A percentile compares a stretch with the other conserved stretches of the same genome.
phyloP scores from a whole-genome alignment of 2,797 vertebrate genomes.

The Tiaroga cobitis region DNA sequence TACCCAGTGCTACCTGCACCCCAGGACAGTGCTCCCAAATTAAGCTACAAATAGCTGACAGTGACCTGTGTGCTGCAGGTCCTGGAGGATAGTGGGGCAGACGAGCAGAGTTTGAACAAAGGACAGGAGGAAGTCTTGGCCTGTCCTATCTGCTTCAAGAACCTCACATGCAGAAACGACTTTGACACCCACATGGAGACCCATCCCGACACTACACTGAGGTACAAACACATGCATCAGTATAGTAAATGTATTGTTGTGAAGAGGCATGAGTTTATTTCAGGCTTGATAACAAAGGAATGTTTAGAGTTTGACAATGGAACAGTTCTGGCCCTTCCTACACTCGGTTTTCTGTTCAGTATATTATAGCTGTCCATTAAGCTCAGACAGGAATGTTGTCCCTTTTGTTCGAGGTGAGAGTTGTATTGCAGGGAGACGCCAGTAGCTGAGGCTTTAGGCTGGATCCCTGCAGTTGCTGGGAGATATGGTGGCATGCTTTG shows the following conservation, averaged over 20 bases:
- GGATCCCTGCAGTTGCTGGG: constrained; percentile 59
- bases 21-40: not conserved
- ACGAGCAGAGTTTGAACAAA: constrained; percentile 73
- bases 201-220: constrained; percentile 90
- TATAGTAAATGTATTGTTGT: not conserved
- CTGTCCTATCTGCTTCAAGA: constrained; percentile 94
- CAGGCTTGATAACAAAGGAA: not conserved
- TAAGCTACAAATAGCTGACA: constrained; percentile 6
- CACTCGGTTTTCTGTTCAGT: constrained; percentile 16
- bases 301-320: constrained; percentile 18
- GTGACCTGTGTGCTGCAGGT: constrained; percentile 73
- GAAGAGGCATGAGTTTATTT: not conserved
- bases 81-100: constrained; percentile 76
- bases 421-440: constrained; percentile 44
- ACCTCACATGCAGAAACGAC: constrained; percentile 87
- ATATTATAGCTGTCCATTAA: constrained; percentile 46
- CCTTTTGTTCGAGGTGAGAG: constrained; percentile 46
- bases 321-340: not conserved
- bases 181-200: constrained; percentile 93
- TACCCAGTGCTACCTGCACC: not conserved
- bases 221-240: constrained; percentile 74
- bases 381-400: constrained; percentile 36
- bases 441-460: constrained; percentile 52
- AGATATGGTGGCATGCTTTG: constrained; percentile 61
- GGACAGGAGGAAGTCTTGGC: constrained; percentile 83